Evolutionary conservation across 1,140 invertebrate species (phyloP).

Genomic region (Heliconius melpomene): DNA sequence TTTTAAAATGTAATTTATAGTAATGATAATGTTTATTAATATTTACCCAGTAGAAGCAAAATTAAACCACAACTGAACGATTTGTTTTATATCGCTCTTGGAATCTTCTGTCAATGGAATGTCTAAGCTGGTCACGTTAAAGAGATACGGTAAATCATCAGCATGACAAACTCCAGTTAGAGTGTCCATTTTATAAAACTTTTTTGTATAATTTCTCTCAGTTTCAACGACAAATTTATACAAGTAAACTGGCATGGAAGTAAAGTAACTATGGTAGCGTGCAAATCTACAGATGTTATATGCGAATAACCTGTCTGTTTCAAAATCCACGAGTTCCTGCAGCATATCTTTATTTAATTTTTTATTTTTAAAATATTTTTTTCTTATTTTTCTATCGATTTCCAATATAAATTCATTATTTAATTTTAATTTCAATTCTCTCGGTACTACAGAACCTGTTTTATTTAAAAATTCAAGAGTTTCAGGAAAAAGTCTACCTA

Average conservation of each 20-base stretch:
- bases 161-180: conserved; percentile 68
- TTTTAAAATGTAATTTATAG: too few relatives aligned
- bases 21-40: not conserved
- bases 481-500: conserved; percentile 53
- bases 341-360: conserved; percentile 46
- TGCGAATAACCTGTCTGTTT: conserved; percentile 60
- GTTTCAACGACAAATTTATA: conserved; percentile 69
- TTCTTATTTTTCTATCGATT: conserved; percentile 54
- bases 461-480: conserved; percentile 41
- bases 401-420: conserved; percentile 40
- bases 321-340: conserved; percentile 55
- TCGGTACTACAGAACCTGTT: conserved; percentile 55
- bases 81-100: conserved; percentile 49
- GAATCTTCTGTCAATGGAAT: conserved; percentile 63
- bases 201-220: conserved; percentile 68
- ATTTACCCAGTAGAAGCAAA: conserved; percentile 69
- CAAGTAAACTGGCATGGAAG: conserved; percentile 55
- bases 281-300: conserved; percentile 68
- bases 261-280: conserved; percentile 48
- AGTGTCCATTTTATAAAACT: conserved; percentile 61
- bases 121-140: conserved; percentile 61
- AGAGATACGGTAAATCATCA: conserved; percentile 69
- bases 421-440: conserved; percentile 67
- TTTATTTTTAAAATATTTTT: conserved; percentile 59
- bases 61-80: conserved; percentile 63